Evolutionary conservation across 2,888 invertebrate species (phyloP).

Genomic region (Cataglyphis livida): DNA sequence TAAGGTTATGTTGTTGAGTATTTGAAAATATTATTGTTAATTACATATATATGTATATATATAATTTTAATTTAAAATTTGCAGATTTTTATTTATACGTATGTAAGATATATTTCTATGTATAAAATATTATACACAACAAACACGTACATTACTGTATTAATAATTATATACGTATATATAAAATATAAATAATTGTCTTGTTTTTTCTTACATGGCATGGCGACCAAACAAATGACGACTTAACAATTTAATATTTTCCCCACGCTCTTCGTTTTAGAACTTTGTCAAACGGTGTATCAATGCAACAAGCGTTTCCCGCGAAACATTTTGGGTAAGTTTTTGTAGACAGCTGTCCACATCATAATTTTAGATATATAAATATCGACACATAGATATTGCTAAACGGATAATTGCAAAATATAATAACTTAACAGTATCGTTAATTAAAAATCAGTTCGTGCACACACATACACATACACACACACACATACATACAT

Average conservation of each 20-base stretch:
- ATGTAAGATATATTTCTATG: neutral
- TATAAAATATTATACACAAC: neutral
- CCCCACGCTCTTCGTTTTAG: neutral
- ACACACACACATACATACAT: conserved; percentile 34
- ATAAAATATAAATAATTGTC: neutral
- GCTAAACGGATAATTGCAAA: conserved; percentile 51
- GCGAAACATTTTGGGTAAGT: conserved; percentile 33
- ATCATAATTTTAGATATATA: neutral
- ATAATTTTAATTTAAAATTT: neutral
- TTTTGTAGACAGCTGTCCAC: conserved; percentile 9
- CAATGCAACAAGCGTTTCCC: neutral
- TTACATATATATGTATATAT: neutral
- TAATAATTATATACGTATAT: neutral
- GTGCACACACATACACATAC: neutral
- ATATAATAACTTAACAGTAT: conserved; percentile 25
- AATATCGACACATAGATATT: conserved; percentile 27
- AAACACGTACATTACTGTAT: neutral
- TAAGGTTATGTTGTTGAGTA: neutral
- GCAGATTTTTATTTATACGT: neutral
- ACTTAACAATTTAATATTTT: neutral
- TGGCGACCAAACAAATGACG: neutral
- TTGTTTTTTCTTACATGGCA: neutral
- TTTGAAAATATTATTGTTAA: neutral
- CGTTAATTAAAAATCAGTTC: conserved; percentile 56
- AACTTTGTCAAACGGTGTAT: neutral